Conservation (phyloP, 1,140 invertebrate species). For the Pseudomyrmex sp. region DNA sequence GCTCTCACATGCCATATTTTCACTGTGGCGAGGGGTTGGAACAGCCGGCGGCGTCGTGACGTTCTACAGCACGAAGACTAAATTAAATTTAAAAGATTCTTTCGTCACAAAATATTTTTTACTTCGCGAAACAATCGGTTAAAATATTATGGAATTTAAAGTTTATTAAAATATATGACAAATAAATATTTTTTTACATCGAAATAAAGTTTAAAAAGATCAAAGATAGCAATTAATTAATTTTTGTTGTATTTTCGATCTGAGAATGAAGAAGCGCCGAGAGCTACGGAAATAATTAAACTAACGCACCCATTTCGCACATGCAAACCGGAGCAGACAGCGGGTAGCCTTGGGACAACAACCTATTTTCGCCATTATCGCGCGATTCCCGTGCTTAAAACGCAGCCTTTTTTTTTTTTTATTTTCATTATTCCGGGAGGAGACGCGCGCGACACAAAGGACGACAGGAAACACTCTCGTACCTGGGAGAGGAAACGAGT, state of each 20-base stretch:
- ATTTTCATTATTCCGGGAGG: neutral
- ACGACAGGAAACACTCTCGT: neutral
- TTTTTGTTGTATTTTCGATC: neutral
- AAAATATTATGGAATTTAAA: neutral
- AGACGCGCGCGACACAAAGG: conserved; percentile 43
- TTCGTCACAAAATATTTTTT: conserved; percentile 19
- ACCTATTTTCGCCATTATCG: conserved; percentile 80
- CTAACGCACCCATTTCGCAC: conserved; percentile 16
- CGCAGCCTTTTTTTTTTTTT: neutral
- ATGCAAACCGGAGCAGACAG: conserved; percentile 3
- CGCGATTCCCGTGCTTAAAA: conserved; percentile 25
- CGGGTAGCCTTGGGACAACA: conserved; percentile 72
- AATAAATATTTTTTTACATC: neutral
- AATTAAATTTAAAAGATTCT: neutral
- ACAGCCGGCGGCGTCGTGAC: neutral
- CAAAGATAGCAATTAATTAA: no score
- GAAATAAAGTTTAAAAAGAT: neutral
- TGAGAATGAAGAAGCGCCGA: neutral
- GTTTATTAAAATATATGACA: no score
- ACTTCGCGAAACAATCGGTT: conserved; percentile 23
- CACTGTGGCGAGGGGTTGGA: neutral
- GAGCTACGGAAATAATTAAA: neutral
- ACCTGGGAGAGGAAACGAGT: conserved; percentile 39
- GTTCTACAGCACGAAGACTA: neutral
- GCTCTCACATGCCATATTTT: conserved; percentile 10